Conservation (phyloP, 2,113 vertebrate species). For the Ardeotis arabs region DNA sequence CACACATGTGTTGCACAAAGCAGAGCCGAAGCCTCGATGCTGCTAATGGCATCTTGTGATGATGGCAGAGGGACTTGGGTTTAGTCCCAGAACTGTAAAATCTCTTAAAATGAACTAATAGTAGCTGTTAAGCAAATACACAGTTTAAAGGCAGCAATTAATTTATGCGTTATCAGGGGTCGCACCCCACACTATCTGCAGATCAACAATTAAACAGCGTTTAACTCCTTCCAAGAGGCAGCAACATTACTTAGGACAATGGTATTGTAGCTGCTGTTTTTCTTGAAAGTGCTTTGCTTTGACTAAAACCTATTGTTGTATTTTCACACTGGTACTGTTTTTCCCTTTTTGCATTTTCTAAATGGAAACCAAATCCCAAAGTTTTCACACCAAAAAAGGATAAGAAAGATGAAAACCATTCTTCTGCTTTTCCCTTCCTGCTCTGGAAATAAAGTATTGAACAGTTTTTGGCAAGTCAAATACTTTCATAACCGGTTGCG, state of each 20-base stretch:
- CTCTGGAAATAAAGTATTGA: not conserved
- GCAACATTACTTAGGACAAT: not conserved
- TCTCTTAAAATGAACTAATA: slow-evolving; percentile 12
- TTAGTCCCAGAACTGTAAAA: not conserved
- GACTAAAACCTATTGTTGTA: not conserved
- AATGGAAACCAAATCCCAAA: not conserved
- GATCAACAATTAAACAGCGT: not conserved
- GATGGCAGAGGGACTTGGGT: not conserved
- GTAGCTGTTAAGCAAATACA: not conserved
- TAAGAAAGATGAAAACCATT: not conserved
- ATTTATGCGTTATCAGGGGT: not conserved
- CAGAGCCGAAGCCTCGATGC: not conserved
- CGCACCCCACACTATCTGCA: not conserved
- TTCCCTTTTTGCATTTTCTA: not conserved
- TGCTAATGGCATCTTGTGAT: not conserved
- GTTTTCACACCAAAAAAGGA: not conserved
- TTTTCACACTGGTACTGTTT: not conserved
- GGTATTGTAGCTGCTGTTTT: not conserved
- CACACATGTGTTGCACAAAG: not conserved
- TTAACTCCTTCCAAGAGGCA: slow-evolving; percentile 6
- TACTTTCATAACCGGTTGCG: not conserved
- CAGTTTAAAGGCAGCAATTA: not conserved
- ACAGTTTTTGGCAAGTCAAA: not conserved
- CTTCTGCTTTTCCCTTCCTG: not conserved
- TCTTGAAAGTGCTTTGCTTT: not conserved